Percentiles rank a stretch among this genome's conserved stretches.
Evolutionary conservation across 2,888 invertebrate genomes (phyloP).

Genomic region (Schizaphis graminum): DNA sequence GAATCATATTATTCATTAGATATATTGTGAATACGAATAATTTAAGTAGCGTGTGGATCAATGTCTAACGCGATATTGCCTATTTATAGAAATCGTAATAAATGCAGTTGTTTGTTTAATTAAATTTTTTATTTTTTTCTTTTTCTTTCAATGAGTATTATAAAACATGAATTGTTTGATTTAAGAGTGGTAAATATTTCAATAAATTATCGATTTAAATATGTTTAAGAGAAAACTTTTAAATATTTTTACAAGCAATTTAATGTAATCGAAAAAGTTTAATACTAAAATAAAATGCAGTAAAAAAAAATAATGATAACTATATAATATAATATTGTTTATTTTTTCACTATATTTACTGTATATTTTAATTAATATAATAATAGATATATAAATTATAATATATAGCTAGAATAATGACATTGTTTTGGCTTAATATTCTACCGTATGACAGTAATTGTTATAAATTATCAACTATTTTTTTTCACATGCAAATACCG

Average conservation of each 20-base stretch:
- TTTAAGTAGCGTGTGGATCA: slow-evolving; percentile 60
- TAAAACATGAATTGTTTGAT: neutral
- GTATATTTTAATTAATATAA: neutral
- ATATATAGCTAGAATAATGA: neutral
- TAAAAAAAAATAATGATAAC: neutral
- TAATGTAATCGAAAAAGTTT: neutral
- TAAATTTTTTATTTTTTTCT: neutral
- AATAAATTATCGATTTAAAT: neutral
- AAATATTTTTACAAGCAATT: neutral
- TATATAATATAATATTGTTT: neutral
- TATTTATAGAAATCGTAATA: neutral
- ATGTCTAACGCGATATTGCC: neutral
- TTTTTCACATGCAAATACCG: slow-evolving; percentile 56
- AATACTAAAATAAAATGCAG: neutral
- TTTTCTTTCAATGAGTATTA: neutral
- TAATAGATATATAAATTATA: neutral
- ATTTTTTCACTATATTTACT: neutral
- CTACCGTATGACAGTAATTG: neutral
- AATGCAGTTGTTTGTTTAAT: neutral
- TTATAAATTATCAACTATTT: slow-evolving; percentile 22
- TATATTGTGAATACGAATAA: neutral
- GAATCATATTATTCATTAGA: neutral
- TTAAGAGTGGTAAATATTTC: neutral
- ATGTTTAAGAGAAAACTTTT: neutral
- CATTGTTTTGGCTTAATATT: neutral